Percentiles rank a stretch among this genome's conserved stretches.
These are phyloP conservation scores for Hirtodrosophila trivittata DNA, from an alignment of 2,888 invertebrate genomes.

Conservation along the genomic window DNA sequence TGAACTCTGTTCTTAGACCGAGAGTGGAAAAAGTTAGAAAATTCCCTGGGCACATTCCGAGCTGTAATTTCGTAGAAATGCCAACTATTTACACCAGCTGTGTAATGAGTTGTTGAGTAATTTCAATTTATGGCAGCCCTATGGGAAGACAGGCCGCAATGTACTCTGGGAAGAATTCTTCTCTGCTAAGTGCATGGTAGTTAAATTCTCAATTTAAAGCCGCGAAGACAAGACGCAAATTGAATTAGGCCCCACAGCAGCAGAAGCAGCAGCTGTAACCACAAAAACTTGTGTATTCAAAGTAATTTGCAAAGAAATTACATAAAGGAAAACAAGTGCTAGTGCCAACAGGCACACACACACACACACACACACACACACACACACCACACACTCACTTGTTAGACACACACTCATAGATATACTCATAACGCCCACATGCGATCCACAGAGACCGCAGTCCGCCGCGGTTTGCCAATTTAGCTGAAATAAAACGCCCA, in stretches of 20 bases:
- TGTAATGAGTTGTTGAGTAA: slow-evolving; percentile 17
- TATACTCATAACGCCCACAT: slow-evolving; percentile 52
- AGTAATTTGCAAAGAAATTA: slow-evolving; percentile 77
- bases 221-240: slow-evolving; percentile 64
- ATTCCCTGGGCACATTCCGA: slow-evolving; percentile 29
- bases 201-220: slow-evolving; percentile 38
- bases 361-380: slow-evolving; percentile 14
- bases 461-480: slow-evolving; percentile 73
- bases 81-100: background rate
- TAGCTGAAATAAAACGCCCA: slow-evolving; percentile 78
- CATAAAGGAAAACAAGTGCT: slow-evolving; percentile 77
- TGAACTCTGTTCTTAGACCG: too few relatives aligned
- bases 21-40: background rate
- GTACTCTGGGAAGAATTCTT: slow-evolving; percentile 32
- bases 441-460: slow-evolving; percentile 34
- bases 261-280: slow-evolving; percentile 17
- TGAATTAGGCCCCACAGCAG: slow-evolving; percentile 62
- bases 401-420: slow-evolving; percentile 18
- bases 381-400: slow-evolving; percentile 24
- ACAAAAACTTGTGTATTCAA: slow-evolving; percentile 49
- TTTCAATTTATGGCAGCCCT: slow-evolving; percentile 39
- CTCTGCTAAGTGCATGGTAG: slow-evolving; percentile 18
- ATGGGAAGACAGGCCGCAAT: slow-evolving; percentile 35
- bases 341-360: slow-evolving; percentile 52
- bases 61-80: slow-evolving; percentile 27